Percentiles rank a stretch among this genome's conserved stretches.
phyloP scores from a whole-genome alignment of 2,797 vertebrate species.

The Columba guinea region DNA sequence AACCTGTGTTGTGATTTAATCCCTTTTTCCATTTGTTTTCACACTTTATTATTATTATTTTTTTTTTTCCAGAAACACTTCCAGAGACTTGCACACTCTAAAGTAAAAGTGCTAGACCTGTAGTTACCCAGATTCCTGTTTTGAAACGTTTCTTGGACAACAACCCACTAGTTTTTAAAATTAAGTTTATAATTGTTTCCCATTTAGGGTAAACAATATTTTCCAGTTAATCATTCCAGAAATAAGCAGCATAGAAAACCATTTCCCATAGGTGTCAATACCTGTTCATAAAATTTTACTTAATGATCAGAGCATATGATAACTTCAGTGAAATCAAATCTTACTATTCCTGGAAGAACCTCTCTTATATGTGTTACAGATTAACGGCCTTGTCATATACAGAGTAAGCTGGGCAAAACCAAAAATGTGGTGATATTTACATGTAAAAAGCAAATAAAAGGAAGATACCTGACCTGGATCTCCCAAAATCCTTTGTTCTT shows the following conservation, averaged over 20 bases:
- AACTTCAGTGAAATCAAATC: background rate
- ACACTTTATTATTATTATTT: background rate
- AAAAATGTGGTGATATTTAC: background rate
- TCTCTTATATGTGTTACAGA: background rate
- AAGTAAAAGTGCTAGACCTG: background rate
- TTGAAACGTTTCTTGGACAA: background rate
- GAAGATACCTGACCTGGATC: background rate
- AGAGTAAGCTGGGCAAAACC: background rate
- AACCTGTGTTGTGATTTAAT: background rate
- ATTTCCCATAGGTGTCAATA: background rate
- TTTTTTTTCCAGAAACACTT: background rate
- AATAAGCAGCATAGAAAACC: background rate
- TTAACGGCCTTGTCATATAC: background rate
- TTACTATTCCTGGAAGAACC: background rate
- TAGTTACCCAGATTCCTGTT: background rate
- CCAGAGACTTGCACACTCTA: background rate
- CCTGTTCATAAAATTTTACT: background rate
- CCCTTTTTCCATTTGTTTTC: background rate
- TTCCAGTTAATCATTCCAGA: background rate
- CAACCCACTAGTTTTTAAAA: background rate
- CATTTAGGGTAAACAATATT: background rate
- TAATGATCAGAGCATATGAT: background rate
- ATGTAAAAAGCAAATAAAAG: background rate
- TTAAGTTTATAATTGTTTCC: background rate
- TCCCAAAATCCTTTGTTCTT: constrained; percentile 4